Base-by-base conservation (phyloP, 53 echinoderm and acorn worm genomes). In the Holothuria leucospilota region DNA sequence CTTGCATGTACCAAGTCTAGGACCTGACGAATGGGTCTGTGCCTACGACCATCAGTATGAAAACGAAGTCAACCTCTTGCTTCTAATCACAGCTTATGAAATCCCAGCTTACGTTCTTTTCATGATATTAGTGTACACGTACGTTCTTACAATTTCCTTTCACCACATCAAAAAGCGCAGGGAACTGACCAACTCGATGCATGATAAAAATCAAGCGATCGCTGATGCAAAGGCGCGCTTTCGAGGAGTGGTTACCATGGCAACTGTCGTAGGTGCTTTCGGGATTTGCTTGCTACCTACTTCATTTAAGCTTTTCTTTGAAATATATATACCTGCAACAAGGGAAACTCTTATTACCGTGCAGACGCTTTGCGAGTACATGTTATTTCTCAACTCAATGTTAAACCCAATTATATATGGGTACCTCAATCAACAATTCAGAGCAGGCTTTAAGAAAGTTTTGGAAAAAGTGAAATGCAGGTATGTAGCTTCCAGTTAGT, bases 231-330 rank as follows among this genome's bases (percentile, higher is more conserved):
- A 26, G 11, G 1, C 53, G n/a, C 51, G 77, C 7, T 10, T 77
- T 46, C 77, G 77, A 21, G 77, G 77, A 2, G 20, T 77, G 20
- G 51, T 77, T 10, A 77, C 77, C 24, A 77, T 77, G 77, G 77
- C 77, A 21, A 77, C 27, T 18, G 77, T 77, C 16, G 77, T 77
- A 14, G 53, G 77, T 18, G 77, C 77, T 7, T 77, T 77, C 41
- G 77, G 77, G 11, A 77, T 77, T 27, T 77, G 77, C 23, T 52
- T n/a, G 77, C 21, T 77, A 21, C 77, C 77, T 26, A 77, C 77
- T 12, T 39, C 18, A 2, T 40, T 77, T 18, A 77, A 77, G 41
- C 18, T 77, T n/a, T 77, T 77, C 51, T 77, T 24, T 21, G 77
- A 77, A 38, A 51, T 25, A 15, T 42, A 20, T 20, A 12, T 27